phyloP scores from a whole-genome alignment of 1,140 invertebrate species.

The Plodia interpunctella region DNA sequence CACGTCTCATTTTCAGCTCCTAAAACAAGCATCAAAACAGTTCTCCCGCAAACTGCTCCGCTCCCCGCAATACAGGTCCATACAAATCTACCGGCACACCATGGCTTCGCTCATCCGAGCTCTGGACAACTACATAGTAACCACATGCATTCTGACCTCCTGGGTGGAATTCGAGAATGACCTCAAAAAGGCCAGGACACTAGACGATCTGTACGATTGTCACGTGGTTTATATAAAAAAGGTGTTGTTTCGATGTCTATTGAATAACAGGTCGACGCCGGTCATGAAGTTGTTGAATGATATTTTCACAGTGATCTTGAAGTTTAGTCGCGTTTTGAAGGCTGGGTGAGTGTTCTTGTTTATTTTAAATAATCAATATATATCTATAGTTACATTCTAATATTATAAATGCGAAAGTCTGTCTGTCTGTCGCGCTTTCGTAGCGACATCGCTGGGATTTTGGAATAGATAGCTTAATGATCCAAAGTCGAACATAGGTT shows the following conservation, averaged over 20 bases:
- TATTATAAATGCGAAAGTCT: too few species aligned
- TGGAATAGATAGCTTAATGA: too few species aligned
- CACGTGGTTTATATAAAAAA: constrained; percentile 85
- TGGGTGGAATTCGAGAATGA: constrained; percentile 84
- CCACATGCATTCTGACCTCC: constrained; percentile 82
- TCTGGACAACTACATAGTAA: constrained; percentile 84
- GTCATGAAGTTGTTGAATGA: constrained; percentile 81
- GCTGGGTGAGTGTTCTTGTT: constrained; percentile 49
- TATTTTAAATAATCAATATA: too few species aligned
- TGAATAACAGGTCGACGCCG: constrained; percentile 82
- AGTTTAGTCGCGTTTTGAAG: constrained; percentile 79
- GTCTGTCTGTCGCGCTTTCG: too few species aligned
- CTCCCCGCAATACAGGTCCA: constrained; percentile 78
- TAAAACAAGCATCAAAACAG: constrained; percentile 78
- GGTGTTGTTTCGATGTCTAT: constrained; percentile 82
- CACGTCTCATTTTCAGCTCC: constrained; percentile 38
- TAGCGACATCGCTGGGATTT: too few species aligned
- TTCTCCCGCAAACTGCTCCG: constrained; percentile 64
- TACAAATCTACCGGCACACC: constrained; percentile 83
- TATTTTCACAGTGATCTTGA: constrained; percentile 83
- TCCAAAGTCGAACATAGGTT: too few species aligned
- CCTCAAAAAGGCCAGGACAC: constrained; percentile 78
- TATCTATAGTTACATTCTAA: too few species aligned
- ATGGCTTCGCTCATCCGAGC: constrained; percentile 85
- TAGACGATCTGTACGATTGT: constrained; percentile 83